Conservation (phyloP, 2,888 invertebrate genomes). For the Hololepta plana region DNA sequence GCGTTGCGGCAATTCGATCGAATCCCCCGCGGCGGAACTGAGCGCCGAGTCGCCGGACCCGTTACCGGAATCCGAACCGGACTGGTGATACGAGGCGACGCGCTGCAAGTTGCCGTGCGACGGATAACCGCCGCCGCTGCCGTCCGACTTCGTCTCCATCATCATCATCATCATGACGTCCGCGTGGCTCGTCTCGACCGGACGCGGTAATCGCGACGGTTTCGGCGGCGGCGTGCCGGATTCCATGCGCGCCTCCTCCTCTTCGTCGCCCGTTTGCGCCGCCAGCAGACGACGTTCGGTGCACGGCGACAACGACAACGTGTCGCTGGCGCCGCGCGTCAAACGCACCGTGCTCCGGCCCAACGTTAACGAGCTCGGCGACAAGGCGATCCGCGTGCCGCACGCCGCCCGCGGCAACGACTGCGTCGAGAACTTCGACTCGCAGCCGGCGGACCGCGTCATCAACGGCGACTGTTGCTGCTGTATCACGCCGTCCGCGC, state of each 20-base stretch:
- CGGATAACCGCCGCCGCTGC: constrained; percentile 18
- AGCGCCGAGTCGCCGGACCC: constrained; percentile 72
- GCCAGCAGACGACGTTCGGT: constrained; percentile 39
- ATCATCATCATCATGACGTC: too few species aligned
- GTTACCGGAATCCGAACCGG: constrained; percentile 78
- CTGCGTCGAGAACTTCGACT: constrained; percentile 36
- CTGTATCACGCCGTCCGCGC: constrained; percentile 51
- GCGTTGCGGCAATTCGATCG: constrained; percentile 21
- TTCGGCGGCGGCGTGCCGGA: constrained; percentile 40
- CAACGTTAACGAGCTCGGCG: constrained; percentile 28
- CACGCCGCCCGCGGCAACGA: constrained; percentile 33
- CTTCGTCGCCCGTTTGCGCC: too few species aligned
- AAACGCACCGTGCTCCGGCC: constrained; percentile 31
- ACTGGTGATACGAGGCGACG: constrained; percentile 52
- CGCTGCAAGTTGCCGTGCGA: constrained; percentile 29
- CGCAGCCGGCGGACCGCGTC: constrained; percentile 26
- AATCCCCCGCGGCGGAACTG: constrained; percentile 44
- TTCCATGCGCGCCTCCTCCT: constrained; percentile 34
- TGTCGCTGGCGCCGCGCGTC: constrained; percentile 41
- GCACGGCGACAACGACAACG: constrained; percentile 31
- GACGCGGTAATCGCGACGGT: constrained; percentile 48
- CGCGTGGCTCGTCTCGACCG: constrained; percentile 24
- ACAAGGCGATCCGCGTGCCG: constrained; percentile 30
- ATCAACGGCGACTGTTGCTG: constrained; percentile 29
- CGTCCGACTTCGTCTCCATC: constrained; percentile 22